Percentiles rank a stretch among this genome's conserved stretches.
Evolutionary conservation across 1,140 invertebrate species (phyloP).

Genomic region (Dinothrombium tinctorium): DNA sequence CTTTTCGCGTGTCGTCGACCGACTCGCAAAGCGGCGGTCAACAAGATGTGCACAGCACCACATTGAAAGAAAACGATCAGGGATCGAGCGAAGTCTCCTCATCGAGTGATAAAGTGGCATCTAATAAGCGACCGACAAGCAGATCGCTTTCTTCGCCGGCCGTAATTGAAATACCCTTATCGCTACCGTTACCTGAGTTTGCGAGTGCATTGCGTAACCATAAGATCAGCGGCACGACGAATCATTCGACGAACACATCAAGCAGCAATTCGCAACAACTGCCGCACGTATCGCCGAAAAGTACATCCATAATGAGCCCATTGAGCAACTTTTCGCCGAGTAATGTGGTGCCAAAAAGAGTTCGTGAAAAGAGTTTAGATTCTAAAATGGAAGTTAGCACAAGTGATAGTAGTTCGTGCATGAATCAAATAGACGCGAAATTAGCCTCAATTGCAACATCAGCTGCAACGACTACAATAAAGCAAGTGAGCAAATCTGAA

Average conservation of each 20-base stretch:
- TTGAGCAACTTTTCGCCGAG: constrained; percentile 9
- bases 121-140: constrained; percentile 3
- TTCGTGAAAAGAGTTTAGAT: constrained; percentile 5
- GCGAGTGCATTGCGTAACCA: constrained; percentile 29
- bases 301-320: constrained; percentile 9
- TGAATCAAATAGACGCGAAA: neutral
- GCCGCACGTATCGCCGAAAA: constrained; percentile 8
- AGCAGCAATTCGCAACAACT: neutral
- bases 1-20: neutral
- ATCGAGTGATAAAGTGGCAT: constrained; percentile 9
- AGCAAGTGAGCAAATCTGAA: too few relatives aligned
- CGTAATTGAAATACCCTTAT: constrained; percentile 28
- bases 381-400: constrained; percentile 6
- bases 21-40: neutral
- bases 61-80: constrained; percentile 1
- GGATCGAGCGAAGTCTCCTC: constrained; percentile 9
- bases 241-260: neutral
- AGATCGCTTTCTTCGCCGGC: constrained; percentile 5
- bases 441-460: neutral
- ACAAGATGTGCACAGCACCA: constrained; percentile 6
- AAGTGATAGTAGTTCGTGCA: neutral
- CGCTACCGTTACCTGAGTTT: constrained; percentile 56
- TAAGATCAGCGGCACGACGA: neutral
- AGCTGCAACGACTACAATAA: neutral
- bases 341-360: constrained; percentile 2